phyloP scores from a whole-genome alignment of 2,888 invertebrate species.

The Eupithecia subumbrata region DNA sequence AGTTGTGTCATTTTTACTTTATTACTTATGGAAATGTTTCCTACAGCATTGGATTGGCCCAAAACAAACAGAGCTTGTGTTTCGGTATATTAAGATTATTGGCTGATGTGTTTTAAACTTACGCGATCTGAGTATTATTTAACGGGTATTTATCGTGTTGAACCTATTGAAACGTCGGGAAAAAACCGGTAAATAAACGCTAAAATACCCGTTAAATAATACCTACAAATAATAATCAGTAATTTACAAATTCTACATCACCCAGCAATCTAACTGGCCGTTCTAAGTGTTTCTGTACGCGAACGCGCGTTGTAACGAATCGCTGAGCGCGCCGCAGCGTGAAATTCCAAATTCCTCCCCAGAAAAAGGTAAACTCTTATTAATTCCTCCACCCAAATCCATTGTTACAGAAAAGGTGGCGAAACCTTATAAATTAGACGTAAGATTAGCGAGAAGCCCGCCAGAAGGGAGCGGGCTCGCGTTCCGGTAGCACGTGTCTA shows the following conservation, averaged over 20 bases:
- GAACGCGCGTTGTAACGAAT: neutral
- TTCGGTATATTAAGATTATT: neutral
- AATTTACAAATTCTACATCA: neutral
- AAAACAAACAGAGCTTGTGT: too few species aligned
- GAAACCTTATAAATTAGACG: conserved; percentile 26
- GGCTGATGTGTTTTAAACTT: too few species aligned
- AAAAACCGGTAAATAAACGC: too few species aligned
- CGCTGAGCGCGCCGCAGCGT: neutral
- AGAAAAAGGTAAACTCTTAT: conserved; percentile 11
- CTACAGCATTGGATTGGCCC: too few species aligned
- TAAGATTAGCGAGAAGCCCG: conserved; percentile 30
- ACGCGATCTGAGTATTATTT: too few species aligned
- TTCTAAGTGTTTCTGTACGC: neutral
- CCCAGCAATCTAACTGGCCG: neutral
- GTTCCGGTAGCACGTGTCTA: conserved; percentile 19
- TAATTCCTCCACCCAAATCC: conserved; percentile 9
- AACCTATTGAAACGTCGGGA: too few species aligned
- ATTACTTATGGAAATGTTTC: too few species aligned
- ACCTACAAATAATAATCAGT: too few species aligned
- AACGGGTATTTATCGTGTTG: too few species aligned
- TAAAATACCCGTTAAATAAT: too few species aligned
- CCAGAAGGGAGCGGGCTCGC: conserved; percentile 26
- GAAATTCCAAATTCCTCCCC: neutral
- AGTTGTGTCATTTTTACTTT: too few species aligned
- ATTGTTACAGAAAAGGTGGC: conserved; percentile 16